Conservation (phyloP, 1,140 invertebrate genomes). For the Zaprionus vittiger region DNA sequence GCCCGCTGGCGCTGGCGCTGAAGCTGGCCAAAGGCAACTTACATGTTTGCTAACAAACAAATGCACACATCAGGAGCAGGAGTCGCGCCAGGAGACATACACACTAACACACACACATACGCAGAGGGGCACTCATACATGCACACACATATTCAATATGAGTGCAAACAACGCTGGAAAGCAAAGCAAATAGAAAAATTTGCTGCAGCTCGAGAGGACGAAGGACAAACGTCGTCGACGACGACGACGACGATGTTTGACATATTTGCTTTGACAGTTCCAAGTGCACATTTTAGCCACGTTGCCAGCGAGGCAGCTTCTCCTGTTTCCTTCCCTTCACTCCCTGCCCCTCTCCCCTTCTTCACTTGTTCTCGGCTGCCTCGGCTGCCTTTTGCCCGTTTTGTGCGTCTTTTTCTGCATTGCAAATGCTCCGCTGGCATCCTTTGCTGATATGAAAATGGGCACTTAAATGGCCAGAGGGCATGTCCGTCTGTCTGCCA, state of each 20-base stretch:
- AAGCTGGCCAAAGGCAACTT: conserved; percentile 78
- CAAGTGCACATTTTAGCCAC: conserved; percentile 81
- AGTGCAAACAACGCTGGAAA: conserved; percentile 77
- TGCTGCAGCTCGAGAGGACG: conserved; percentile 57
- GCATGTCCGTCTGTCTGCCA: conserved; percentile 15
- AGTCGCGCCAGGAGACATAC: conserved; percentile 53
- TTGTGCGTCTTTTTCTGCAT: conserved; percentile 63
- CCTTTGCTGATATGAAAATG: conserved; percentile 67
- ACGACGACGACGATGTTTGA: conserved; percentile 70
- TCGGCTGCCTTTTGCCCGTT: conserved; percentile 57
- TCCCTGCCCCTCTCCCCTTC: background rate
- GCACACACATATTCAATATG: conserved; percentile 50
- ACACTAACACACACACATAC: conserved; percentile 29
- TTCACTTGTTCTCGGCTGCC: conserved; percentile 3
- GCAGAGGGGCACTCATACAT: background rate
- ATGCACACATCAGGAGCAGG: conserved; percentile 63
- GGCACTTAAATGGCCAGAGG: conserved; percentile 72
- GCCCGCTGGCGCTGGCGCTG: conserved; percentile 27
- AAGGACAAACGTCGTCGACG: conserved; percentile 35
- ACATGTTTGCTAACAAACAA: conserved; percentile 83
- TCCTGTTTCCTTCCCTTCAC: background rate
- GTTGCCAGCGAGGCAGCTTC: conserved; percentile 35
- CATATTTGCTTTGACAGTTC: conserved; percentile 82
- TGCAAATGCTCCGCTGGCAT: conserved; percentile 40
- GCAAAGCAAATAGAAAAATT: conserved; percentile 80